These are phyloP conservation scores for Sclerurus mexicanus DNA, from an alignment of 2,113 vertebrate genomes.

Conservation along the genomic window DNA sequence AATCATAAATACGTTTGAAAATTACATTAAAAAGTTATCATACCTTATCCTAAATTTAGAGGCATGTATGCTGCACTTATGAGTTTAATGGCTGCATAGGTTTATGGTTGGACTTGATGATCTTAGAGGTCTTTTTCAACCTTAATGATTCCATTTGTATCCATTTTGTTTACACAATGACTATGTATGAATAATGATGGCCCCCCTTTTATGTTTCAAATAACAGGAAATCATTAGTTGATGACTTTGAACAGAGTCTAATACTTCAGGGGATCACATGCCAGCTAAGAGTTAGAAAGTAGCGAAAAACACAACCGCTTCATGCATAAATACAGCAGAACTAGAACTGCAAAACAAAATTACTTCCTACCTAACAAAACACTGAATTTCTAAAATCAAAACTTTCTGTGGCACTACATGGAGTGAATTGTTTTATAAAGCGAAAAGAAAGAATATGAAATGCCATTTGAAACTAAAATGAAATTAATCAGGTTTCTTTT, in stretches of 20 bases:
- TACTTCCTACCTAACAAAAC: background rate
- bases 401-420: background rate
- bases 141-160: background rate
- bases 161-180: background rate
- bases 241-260: background rate
- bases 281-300: background rate
- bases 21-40: background rate
- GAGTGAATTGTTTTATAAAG: background rate
- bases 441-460: background rate
- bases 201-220: background rate
- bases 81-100: background rate
- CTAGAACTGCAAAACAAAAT: background rate
- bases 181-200: background rate
- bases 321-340: background rate
- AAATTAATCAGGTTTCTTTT: background rate
- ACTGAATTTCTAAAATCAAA: background rate
- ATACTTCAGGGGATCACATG: background rate
- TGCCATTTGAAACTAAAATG: background rate
- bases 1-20: background rate
- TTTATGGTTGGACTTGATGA: background rate
- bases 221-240: background rate
- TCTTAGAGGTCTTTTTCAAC: background rate
- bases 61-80: background rate
- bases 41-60: background rate
- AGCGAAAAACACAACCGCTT: background rate